phyloP scores from a whole-genome alignment of 2,113 vertebrate species.

The Vicugna pacos region DNA sequence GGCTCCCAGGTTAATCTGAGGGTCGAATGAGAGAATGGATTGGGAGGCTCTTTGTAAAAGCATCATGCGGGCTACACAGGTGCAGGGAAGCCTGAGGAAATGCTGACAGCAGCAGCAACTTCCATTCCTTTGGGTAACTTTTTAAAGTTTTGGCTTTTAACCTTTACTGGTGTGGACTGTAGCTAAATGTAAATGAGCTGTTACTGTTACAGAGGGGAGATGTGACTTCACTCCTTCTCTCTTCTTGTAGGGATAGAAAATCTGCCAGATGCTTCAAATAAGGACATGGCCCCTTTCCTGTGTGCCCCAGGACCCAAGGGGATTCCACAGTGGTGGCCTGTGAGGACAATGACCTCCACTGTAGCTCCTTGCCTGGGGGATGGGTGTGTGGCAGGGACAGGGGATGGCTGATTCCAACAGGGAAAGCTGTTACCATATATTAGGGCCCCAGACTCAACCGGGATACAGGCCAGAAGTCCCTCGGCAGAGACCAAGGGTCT shows the following conservation, averaged over 20 bases:
- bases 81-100: neutral
- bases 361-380: neutral
- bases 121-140: constrained; percentile 28
- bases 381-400: no score
- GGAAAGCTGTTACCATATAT: neutral
- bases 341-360: neutral
- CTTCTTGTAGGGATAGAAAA: neutral
- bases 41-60: constrained; percentile 3
- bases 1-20: neutral
- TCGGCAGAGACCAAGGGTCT: neutral
- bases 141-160: constrained; percentile 17
- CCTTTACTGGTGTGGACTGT: neutral
- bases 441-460: neutral
- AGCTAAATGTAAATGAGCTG: neutral
- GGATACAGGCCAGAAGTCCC: neutral
- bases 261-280: neutral
- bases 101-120: neutral
- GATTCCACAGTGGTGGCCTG: neutral
- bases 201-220: neutral
- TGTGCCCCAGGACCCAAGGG: neutral
- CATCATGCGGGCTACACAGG: neutral
- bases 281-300: fast-evolving
- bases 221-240: neutral
- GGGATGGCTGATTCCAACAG: neutral
- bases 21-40: neutral